These are phyloP conservation scores for Ganaspis brasiliensis DNA, from an alignment of 2,888 invertebrate genomes.

Conservation along the genomic window DNA sequence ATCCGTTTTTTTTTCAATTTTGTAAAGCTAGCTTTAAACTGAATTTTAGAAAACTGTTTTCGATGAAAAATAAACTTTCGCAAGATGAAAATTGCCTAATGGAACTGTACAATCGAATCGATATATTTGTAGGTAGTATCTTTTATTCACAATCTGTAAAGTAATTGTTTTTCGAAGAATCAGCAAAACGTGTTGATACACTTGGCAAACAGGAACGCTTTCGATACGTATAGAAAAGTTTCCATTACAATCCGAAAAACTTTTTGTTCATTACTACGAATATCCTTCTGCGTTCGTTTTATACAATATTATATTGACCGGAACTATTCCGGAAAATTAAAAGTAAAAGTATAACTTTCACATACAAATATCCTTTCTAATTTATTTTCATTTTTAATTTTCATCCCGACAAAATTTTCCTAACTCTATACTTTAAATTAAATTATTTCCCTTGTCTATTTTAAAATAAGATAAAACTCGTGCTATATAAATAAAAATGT, in stretches of 20 bases:
- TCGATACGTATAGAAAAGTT: neutral
- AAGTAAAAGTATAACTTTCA: neutral
- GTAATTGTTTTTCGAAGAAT: conserved; percentile 10
- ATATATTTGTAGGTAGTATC: neutral
- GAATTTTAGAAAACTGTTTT: too few species aligned
- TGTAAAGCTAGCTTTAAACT: too few species aligned
- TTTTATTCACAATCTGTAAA: neutral
- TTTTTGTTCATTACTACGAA: neutral
- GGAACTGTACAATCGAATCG: conserved; percentile 11
- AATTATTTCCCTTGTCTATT: too few species aligned
- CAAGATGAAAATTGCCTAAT: conserved; percentile 7
- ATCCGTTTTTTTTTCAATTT: too few species aligned
- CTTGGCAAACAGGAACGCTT: neutral
- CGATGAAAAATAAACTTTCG: too few species aligned
- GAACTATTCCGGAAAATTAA: neutral
- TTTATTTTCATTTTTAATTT: neutral
- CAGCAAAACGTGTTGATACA: conserved; percentile 15
- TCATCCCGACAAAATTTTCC: too few species aligned
- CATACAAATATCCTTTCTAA: too few species aligned
- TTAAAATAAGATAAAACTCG: too few species aligned
- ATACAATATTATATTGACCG: neutral
- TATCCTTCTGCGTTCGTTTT: neutral
- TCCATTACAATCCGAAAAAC: neutral
- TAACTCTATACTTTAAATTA: too few species aligned
- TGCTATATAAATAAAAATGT: too few species aligned